Base-by-base conservation (phyloP, 2,797 vertebrate species). In the Emys orbicularis region DNA sequence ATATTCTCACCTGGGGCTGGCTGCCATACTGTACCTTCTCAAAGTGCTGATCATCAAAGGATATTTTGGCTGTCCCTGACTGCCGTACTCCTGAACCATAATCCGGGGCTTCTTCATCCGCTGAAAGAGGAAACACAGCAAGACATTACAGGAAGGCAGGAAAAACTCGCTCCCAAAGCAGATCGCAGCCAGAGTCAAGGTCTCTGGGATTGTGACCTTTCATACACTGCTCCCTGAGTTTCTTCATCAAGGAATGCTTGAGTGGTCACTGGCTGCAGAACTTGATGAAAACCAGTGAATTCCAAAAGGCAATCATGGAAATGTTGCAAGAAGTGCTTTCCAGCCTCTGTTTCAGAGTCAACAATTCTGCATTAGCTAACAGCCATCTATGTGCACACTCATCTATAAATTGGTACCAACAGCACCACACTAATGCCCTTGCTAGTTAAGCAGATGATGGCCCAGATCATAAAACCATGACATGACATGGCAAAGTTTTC, bases 41-140 rank as follows among this genome's bases (percentile, higher is more conserved):
- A 93, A 99, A 99, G 88, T 99, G 99, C 97, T 99, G 99, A 96
- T 99, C 99, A 0, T 99, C 99, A 21, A 99, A 99, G 72, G 99
- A 99, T 95, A 99, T 99, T 95, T 99, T 99, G 96, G 99, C 99
- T 0, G 98, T 99, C 86, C 99, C 99, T 0, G 99, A 99, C 93
- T 99, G 99, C 91, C 99, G 98, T 91, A 99, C 99, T 0, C 99
- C 99, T 0, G 99, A 99, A 87, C 99, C 99, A 0, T 99, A 99
- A 97, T 99, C 99, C 0, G 99, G 99, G 80, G 99, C 99, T 97
- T 99, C 99, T 97, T 99, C 99, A 12, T 99, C 99, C 23, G 99
- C 99, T 99, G 98, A 81, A 98, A 98, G 90, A 94, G 98, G 97
- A 98, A 98, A 96, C 52, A 95, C 34, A 97, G 94, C 92, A 95